A percentile compares a stretch with the other conserved stretches of the same genome.
phyloP scores from a whole-genome alignment of 2,797 vertebrate genomes.

The Fratercula arctica region DNA sequence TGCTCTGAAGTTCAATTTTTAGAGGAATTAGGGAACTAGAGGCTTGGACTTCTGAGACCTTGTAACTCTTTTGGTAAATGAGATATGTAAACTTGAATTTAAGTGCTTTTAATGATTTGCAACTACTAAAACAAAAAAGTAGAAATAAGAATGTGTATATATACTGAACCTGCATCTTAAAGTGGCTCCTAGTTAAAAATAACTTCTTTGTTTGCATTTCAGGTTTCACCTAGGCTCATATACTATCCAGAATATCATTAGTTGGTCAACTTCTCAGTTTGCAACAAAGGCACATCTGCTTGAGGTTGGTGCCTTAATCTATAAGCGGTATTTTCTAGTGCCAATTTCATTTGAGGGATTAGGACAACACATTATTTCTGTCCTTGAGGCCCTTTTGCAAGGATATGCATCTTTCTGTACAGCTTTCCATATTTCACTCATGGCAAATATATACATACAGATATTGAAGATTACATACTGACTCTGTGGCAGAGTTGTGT shows the following conservation, averaged over 20 bases:
- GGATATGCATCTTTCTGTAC: not conserved
- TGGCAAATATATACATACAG: not conserved
- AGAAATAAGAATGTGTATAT: not conserved
- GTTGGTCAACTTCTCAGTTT: slow-evolving; percentile 86
- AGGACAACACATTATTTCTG: not conserved
- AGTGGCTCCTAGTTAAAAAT: not conserved
- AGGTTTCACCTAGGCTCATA: slow-evolving; percentile 92
- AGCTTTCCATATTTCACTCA: not conserved
- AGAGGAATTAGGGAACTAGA: not conserved
- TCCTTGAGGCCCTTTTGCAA: not conserved
- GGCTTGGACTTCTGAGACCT: not conserved
- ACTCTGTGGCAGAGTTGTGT: not conserved
- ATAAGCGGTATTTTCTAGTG: not conserved
- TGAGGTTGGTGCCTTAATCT: slow-evolving; percentile 80
- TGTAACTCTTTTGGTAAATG: not conserved
- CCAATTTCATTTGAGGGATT: not conserved
- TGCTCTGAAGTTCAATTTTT: not conserved
- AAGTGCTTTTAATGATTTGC: not conserved
- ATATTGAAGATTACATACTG: not conserved
- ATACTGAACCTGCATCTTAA: not conserved
- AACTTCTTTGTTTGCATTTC: slow-evolving; percentile 23
- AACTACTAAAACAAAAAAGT: not conserved
- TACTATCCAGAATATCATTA: slow-evolving; percentile 86
- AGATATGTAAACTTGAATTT: not conserved
- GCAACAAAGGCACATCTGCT: slow-evolving; percentile 86